Base-by-base conservation (phyloP, 2,113 vertebrate genomes). In the Eupsittula cactorum region DNA sequence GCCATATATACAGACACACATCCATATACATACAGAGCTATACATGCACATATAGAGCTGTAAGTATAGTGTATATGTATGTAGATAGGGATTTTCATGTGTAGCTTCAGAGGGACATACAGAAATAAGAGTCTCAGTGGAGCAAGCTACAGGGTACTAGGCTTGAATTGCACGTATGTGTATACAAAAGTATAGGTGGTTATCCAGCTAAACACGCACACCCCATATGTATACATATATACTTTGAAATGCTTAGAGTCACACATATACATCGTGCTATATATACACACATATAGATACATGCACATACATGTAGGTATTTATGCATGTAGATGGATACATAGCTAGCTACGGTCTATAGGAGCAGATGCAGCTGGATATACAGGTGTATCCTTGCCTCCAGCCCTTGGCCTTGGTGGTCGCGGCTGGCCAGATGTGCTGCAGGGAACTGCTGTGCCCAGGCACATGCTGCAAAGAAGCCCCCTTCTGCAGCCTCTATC, bases 81-180 rank as follows among this genome's bases (percentile, higher is more conserved):
- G 31, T 3, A 42, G 12, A 11, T 9, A 24, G 57, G 57, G 57
- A 35, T 28, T 35, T 18, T 57, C 42, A 16, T n/a, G 23, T 28
- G 4, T 4, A 57, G 71, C 28, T 47, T n/a, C 10, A 8, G n/a
- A 59, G 19, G 35, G 33, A 20, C 5, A 16, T 5, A 14, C 0
- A 8, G 12, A 52, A 52, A 25, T 44, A 41, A 3, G 18, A 28
- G 7, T 15, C 18, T 19, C 23, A 20, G 35, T 4, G 28, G 60
- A 17, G 49, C 18, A 24, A 31, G 16, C 39, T 21, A 7, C 23
- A 11, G n/a, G 41, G 11, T 9, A 21, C 19, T 46, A 10, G 13
- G 42, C 50, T 31, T 16, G 19, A 16, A 10, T 7, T 29, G 7
- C 15, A 5, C 10, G 1, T 15, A 16, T 24, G 7, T 24, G 4